Base-by-base conservation (phyloP, 2,888 invertebrate genomes). In the Drosophila phalerata region DNA sequence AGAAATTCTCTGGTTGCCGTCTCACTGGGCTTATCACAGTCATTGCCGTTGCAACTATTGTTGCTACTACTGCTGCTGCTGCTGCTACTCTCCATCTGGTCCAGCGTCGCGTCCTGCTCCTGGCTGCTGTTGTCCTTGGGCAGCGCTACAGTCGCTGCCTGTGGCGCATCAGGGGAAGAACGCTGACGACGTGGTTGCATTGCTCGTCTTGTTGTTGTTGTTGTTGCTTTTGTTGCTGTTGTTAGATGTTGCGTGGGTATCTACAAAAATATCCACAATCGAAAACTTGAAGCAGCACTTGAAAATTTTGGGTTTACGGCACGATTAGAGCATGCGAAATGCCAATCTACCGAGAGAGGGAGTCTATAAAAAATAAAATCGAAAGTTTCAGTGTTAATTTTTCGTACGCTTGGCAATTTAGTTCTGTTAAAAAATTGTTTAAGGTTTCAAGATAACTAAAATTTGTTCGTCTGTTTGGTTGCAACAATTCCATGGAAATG, bases 181-280 rank as follows among this genome's bases (percentile, higher is more conserved):
- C 76, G 81, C 60, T 76, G 81, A 28, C 68, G 84, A 40, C 68
- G 69, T 40, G 73, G 53, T 38, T 76, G 73, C 84, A 81, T 81
- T 25, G 40, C 25, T 45, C 13, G 6, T 19, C 10, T 22, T 30
- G 0, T 8, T 42, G 17, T 25, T 34, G 38, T 10, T 28, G 1
- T 1, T 32, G 28, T 15, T 34, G 38, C 4, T 28, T 4, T 17
- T 38, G 11, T 19, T 34, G 38, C 4, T 28, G 8, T 17, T 38
- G 11, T 19, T 51, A 38, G 34, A 15, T 40, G 22, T 37, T 22
- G 42, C 15, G 25, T 32, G 30, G 32, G 30, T 45, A 11, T 19
- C 34, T 53, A n/a, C 19, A 47, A 48, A 25, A 51, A 47, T 52
- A 47, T 45, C 10, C 38, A 43, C 37, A 30, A 62, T 45, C 43